phyloP scores from a whole-genome alignment of 2,797 vertebrate genomes.

The Coreius guichenoti region DNA sequence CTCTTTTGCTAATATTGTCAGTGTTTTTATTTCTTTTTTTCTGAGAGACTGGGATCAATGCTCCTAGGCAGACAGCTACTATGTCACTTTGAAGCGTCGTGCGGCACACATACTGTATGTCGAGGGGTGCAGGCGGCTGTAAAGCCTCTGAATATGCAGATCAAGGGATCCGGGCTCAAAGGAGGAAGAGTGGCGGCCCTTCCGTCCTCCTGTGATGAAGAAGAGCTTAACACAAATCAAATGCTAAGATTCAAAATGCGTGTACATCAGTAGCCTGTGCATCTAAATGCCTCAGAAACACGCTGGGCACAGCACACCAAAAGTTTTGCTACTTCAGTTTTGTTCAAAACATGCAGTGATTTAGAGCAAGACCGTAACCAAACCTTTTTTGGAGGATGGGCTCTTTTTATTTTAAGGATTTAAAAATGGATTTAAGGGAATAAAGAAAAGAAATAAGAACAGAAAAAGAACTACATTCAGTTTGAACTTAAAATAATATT shows the following conservation, averaged over 20 bases:
- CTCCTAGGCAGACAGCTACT: constrained; percentile 48
- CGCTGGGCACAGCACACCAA: not conserved
- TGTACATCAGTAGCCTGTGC: constrained; percentile 21
- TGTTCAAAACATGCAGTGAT: not conserved
- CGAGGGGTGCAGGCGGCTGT: not conserved
- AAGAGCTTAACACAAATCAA: constrained; percentile 44
- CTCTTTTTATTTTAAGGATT: not conserved
- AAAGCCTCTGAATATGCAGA: constrained; percentile 32
- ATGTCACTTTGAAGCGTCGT: constrained; percentile 50
- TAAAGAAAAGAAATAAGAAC: not conserved
- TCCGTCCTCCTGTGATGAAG: constrained; percentile 37
- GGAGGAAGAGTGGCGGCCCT: constrained; percentile 16
- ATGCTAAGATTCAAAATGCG: constrained; percentile 2
- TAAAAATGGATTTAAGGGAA: not conserved
- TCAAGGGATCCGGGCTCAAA: constrained; percentile 45
- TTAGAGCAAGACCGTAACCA: not conserved
- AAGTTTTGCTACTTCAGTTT: not conserved
- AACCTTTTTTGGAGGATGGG: not conserved
- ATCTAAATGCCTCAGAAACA: not conserved
- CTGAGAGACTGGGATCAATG: constrained; percentile 55
- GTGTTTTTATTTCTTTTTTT: constrained; percentile 34
- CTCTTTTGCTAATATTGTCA: constrained; percentile 51
- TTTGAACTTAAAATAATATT: no score
- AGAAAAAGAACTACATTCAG: not conserved
- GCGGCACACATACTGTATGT: not conserved